Conservation (phyloP, 2,888 invertebrate species). For the Andrena bicolor region DNA sequence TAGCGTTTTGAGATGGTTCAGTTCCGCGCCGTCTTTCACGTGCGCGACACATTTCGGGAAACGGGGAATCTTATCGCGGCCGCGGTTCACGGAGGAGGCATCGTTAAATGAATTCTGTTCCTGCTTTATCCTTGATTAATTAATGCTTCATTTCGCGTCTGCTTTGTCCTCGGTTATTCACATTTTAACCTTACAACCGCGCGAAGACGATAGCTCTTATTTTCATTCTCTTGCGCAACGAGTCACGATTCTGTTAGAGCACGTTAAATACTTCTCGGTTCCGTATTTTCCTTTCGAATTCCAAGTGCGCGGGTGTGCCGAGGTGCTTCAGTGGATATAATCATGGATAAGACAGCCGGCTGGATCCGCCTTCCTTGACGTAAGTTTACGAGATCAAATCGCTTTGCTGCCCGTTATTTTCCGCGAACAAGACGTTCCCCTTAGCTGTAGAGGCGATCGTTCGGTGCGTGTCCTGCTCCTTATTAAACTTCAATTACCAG, state of each 20-base stretch:
- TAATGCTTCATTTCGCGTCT: too few species aligned
- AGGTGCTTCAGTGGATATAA: conserved; percentile 40
- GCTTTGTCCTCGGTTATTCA: background rate
- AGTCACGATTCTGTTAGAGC: background rate
- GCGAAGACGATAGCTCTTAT: background rate
- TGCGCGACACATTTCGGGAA: conserved; percentile 64
- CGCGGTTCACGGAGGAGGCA: background rate
- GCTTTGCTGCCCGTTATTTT: background rate
- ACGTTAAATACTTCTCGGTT: background rate
- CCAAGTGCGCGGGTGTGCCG: conserved; percentile 33
- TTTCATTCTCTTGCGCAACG: background rate
- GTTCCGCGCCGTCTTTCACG: conserved; percentile 72
- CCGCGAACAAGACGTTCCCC: background rate
- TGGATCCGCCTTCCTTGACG: conserved; percentile 7
- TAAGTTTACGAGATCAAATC: conserved; percentile 30
- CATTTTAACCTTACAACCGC: background rate
- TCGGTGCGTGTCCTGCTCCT: conserved; percentile 26
- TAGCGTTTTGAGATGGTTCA: conserved; percentile 71
- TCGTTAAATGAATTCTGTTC: background rate
- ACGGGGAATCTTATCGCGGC: conserved; percentile 14
- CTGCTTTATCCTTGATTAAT: background rate
- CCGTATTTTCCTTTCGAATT: background rate
- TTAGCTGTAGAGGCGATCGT: background rate
- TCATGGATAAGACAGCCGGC: conserved; percentile 35
- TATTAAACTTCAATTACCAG: conserved; percentile 56